Conservation (phyloP, 2,797 vertebrate genomes). For the Onychomys torridus region DNA sequence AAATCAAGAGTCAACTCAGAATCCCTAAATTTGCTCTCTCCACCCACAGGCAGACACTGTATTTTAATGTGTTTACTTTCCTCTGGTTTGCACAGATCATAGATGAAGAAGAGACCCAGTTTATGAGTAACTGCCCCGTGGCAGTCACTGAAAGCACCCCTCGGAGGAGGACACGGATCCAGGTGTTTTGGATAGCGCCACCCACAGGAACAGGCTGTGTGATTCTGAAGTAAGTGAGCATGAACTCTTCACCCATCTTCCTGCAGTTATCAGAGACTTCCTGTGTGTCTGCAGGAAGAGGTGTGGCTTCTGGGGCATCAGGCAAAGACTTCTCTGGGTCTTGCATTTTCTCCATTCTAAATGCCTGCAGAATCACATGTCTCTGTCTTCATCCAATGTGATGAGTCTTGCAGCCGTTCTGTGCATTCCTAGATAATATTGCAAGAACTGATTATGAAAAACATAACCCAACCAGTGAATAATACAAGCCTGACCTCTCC, state of each 20-base stretch:
- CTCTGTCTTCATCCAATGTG: not conserved
- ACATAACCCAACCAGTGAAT: not conserved
- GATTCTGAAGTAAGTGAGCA: constrained; percentile 93
- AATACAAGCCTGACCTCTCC: not conserved
- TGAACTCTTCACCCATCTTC: not conserved
- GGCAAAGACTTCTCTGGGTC: not conserved
- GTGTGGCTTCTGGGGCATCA: not conserved
- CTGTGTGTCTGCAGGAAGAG: not conserved
- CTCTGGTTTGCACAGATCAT: constrained; percentile 91
- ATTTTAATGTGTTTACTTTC: constrained; percentile 70
- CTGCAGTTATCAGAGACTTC: not conserved
- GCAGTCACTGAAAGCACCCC: constrained; percentile 98
- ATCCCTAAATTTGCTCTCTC: not conserved
- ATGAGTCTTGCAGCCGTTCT: not conserved
- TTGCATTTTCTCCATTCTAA: not conserved
- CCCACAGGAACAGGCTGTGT: constrained; percentile 94
- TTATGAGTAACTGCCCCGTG: constrained; percentile 98
- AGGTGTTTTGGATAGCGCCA: constrained; percentile 97
- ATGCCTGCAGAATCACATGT: not conserved
- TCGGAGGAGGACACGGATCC: constrained; percentile 95
- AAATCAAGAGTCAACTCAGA: constrained; percentile 48
- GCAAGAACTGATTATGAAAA: not conserved
- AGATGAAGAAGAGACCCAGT: constrained; percentile 98
- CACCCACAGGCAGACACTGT: not conserved
- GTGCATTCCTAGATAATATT: not conserved